Conservation (phyloP, 2,113 vertebrate species). For the Tachysurus vachellii region DNA sequence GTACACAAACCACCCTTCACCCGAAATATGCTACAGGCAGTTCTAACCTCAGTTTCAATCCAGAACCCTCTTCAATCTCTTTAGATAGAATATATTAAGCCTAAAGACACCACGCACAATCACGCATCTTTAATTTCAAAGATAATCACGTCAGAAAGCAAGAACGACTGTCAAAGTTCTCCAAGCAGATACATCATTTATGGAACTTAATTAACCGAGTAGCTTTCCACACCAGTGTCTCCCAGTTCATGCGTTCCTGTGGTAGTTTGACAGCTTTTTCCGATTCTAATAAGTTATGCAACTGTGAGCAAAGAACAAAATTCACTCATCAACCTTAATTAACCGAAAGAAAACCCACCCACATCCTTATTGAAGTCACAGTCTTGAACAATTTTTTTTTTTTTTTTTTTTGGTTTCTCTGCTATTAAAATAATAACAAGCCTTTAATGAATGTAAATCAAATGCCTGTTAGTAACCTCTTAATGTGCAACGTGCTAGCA, state of each 20-base stretch:
- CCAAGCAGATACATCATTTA: not conserved
- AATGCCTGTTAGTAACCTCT: not conserved
- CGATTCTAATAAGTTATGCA: not conserved
- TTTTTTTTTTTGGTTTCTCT: not conserved
- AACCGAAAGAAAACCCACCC: not conserved
- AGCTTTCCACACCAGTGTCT: not conserved
- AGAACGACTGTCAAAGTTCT: not conserved
- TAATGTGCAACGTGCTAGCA: not conserved
- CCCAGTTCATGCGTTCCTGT: not conserved
- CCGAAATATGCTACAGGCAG: not conserved
- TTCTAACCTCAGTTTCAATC: not conserved
- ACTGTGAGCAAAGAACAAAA: not conserved
- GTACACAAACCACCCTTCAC: not conserved
- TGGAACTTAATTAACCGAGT: conserved; percentile 13
- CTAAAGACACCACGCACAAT: not conserved
- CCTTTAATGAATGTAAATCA: not conserved
- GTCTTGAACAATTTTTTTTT: not conserved
- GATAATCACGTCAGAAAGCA: conserved; percentile 2
- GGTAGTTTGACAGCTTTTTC: not conserved
- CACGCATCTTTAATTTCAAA: not conserved
- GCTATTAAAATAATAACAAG: not conserved
- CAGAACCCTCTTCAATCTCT: not conserved
- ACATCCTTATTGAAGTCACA: not conserved
- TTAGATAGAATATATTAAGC: conserved; percentile 30
- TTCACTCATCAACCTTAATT: not conserved